Evolutionary conservation across 2,113 vertebrate species (phyloP), one percentile per base, ranked within the genome.

Genomic region (Oreochromis tanganicae): DNA sequence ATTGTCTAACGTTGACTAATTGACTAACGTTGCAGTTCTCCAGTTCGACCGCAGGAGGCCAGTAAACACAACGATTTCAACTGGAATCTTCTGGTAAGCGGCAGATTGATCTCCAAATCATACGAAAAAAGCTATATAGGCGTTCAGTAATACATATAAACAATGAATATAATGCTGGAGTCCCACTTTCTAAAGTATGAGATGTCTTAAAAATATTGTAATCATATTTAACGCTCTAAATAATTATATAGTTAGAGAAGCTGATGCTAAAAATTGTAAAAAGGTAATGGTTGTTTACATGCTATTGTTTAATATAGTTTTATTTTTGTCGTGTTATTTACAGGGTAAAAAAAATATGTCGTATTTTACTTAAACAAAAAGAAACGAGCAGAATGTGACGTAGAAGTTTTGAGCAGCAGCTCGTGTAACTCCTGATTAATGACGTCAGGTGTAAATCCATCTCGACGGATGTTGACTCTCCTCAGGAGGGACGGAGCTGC

Each of bases 361-460:
- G 43, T 32, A 32, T 29, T 78, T n/a, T 50, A 32, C 73, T 78
- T 32, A 12, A 48, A 29, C 14, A 78, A 5, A 75, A 48, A 29
- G 41, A 41, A 46, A 48, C 68, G 16, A 5, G 46, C 46, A 52
- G 73, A 78, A 78, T 50, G 73, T 78, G 46, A 78, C 73, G 73
- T 50, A 19, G 16, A 68, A 68, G 43, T 29, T 50, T 50, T 19
- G 24, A 78, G 46, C 46, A 8, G 73, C 27, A 32, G 63, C 57
- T 9, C 24, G 29, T 34, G 68, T 82, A 36, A 29, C 38, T 52
- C 32, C 55, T 16, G 21, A 68, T 61, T 34, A 82, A 85, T 93
- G 87, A 93, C 90, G 92, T 93, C 83, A 82, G 36, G 21, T 32
- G 91, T 82, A 90, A 93, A 92, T 88, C 87, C 63, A 17, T 48